These are phyloP conservation scores for Hemiprocne comata DNA, from an alignment of 2,113 vertebrate species.

Conservation along the genomic window DNA sequence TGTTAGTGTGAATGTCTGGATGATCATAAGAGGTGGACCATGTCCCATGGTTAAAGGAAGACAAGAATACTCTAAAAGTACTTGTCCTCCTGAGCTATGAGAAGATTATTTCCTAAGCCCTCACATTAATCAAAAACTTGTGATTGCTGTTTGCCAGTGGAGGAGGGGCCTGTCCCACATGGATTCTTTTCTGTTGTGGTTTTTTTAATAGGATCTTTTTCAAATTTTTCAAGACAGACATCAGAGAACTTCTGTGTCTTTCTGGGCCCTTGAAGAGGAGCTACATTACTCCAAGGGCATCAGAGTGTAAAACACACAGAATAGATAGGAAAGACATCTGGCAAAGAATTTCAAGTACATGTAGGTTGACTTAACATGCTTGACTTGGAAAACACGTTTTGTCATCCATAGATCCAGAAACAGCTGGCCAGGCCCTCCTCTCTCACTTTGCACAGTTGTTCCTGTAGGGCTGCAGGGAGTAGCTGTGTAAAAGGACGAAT, in stretches of 20 bases:
- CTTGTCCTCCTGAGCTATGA: not conserved
- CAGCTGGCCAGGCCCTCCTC: not conserved
- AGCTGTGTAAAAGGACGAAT: not conserved
- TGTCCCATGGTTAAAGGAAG: not conserved
- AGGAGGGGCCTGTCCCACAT: not conserved
- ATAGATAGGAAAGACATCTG: not conserved
- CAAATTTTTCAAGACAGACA: not conserved
- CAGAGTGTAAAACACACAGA: not conserved
- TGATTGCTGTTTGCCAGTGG: not conserved
- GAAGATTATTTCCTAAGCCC: not conserved
- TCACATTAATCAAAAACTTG: not conserved
- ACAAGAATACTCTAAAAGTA: not conserved
- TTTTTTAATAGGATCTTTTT: not conserved
- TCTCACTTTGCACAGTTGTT: not conserved
- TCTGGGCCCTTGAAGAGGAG: not conserved
- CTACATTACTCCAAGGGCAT: not conserved
- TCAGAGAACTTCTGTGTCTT: not conserved
- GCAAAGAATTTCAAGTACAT: not conserved
- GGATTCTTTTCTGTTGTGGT: not conserved
- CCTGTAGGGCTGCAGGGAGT: not conserved
- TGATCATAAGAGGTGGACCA: not conserved
- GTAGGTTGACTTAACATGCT: not conserved
- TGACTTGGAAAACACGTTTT: not conserved
- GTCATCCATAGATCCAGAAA: not conserved
- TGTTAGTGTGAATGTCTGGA: not conserved